phyloP scores from a whole-genome alignment of 2,888 invertebrate genomes.

The Diarsia dahlii region DNA sequence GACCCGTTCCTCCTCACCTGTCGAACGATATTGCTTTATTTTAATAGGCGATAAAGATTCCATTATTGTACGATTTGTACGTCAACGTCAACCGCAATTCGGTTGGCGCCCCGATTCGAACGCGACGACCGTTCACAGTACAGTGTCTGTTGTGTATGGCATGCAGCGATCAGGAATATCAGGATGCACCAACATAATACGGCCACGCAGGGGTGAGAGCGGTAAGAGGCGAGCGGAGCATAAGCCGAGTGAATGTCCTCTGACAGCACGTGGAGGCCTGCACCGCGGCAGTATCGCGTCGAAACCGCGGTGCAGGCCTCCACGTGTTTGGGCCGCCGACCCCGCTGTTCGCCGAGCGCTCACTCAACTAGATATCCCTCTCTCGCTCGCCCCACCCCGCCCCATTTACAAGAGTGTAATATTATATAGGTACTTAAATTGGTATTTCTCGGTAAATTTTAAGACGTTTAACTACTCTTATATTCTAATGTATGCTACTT shows the following conservation, averaged over 20 bases:
- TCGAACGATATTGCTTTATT: conserved; percentile 78
- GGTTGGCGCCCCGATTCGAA: conserved; percentile 64
- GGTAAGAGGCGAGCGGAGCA: conserved; percentile 75
- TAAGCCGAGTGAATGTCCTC: conserved; percentile 82
- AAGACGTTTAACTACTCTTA: background rate
- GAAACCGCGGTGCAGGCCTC: conserved; percentile 87
- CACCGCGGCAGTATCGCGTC: conserved; percentile 78
- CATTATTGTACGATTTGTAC: conserved; percentile 70
- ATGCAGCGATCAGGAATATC: conserved; percentile 88
- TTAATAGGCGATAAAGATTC: conserved; percentile 74
- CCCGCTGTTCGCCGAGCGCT: conserved; percentile 79
- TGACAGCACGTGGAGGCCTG: conserved; percentile 89
- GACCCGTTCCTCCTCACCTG: conserved; percentile 89
- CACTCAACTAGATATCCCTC: conserved; percentile 73
- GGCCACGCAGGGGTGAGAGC: conserved; percentile 78
- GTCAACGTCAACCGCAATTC: conserved; percentile 55
- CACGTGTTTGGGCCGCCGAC: conserved; percentile 88
- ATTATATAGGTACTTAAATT: conserved; percentile 5
- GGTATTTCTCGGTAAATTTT: conserved; percentile 23
- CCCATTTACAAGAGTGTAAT: conserved; percentile 57
- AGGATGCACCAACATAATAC: conserved; percentile 86
- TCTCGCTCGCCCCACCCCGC: conserved; percentile 69
- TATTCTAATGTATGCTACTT: background rate
- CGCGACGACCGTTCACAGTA: conserved; percentile 85
- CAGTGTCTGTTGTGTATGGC: conserved; percentile 86